Evolutionary conservation across 2,888 invertebrate genomes (phyloP), one percentile per base, ranked within the genome.

Genomic region (Cerastis leucographa): DNA sequence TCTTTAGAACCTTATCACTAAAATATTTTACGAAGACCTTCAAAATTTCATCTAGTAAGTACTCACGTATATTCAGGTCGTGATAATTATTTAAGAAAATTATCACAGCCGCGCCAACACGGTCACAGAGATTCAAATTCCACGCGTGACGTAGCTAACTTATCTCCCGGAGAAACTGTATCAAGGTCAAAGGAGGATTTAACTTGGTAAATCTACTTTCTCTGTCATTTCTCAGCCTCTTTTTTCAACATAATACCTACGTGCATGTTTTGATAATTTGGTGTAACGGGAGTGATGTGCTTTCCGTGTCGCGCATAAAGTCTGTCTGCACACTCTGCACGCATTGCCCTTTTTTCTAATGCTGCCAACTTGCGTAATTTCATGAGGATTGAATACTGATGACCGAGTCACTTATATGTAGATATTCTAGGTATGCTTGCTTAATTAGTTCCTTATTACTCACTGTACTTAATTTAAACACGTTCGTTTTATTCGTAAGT

Each of bases 11-110:
- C 62, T 82, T 83, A 82, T 87, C 75, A 71, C 49, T 76, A 78
- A 78, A 81, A 78, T 74, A 69, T 78, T 65, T 67, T 56, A 40
- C 29, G 40, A 74, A 82, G 80, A 83, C 88, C 89, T 89, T 88
- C 85, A 74, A 80, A 86, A 83, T 74, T 71, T 86, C 78, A 85
- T 84, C 74, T 78, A 78, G 75, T 75, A 71, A 78, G 75, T 75
- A 71, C 85, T 85, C 88, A 88, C 87, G 88, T 85, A 87, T 89
- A 85, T 86, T 86, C 78, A 85, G 81, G 74, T 78, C 73, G 87
- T 89, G 91, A 90, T 92, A 91, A 92, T 91, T 89, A 86, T 88
- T 89, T 84, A 85, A 78, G 66, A 81, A 88, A 90, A 87, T 92
- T 91, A 92, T 90, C 91, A 89, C 81, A 80, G 74, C 76, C 76